Conservation (phyloP, 1,140 invertebrate genomes). For the Psilanteris sp. region DNA sequence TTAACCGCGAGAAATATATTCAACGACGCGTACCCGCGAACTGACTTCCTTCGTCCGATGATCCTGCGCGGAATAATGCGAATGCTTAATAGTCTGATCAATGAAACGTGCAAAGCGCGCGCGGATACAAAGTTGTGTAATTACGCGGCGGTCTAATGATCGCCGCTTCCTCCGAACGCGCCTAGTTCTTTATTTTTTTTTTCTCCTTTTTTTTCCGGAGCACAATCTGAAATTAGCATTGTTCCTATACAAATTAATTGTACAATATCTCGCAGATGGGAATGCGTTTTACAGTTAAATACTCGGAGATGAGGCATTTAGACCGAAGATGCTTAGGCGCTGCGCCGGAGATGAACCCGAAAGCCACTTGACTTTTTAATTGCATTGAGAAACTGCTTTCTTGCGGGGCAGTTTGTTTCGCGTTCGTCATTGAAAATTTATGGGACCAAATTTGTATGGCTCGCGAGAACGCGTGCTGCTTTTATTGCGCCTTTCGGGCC, state of each 20-base stretch:
- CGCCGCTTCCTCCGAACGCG: constrained; percentile 21
- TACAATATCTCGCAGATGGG: constrained; percentile 5
- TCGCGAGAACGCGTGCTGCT: too few species aligned
- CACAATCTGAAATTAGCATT: constrained; percentile 32
- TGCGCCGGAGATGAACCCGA: too few species aligned
- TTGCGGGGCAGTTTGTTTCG: too few species aligned
- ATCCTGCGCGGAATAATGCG: constrained; percentile 21
- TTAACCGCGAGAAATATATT: constrained; percentile 59
- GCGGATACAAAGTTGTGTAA: constrained; percentile 9
- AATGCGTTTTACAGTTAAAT: constrained; percentile 2
- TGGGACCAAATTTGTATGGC: too few species aligned
- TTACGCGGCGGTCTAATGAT: constrained; percentile 28
- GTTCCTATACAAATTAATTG: constrained; percentile 22
- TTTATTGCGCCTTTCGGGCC: too few species aligned
- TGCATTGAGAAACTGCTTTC: too few species aligned
- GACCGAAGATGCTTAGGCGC: too few species aligned
- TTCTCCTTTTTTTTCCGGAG: not conserved
- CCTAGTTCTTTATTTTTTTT: too few species aligned
- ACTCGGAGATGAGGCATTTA: too few species aligned
- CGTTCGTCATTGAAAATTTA: too few species aligned
- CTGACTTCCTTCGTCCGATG: constrained; percentile 13
- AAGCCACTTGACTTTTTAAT: too few species aligned
- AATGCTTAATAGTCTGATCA: constrained; percentile 44
- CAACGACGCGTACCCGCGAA: constrained; percentile 32
- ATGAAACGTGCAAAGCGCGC: constrained; percentile 27